Conservation (phyloP, 2,113 vertebrate species). For the Microtus montanus region DNA sequence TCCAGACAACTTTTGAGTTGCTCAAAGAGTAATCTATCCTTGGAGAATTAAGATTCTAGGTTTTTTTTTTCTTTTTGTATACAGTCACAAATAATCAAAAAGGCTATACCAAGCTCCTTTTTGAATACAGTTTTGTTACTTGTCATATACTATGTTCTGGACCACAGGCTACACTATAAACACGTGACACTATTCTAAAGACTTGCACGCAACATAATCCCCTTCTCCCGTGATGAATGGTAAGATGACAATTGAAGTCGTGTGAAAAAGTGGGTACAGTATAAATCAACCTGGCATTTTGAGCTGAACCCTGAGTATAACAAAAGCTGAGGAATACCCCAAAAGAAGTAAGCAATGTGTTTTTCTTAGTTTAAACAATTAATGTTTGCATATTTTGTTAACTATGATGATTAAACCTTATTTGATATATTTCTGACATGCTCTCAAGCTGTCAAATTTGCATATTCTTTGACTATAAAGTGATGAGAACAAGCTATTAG, state of each 20-base stretch:
- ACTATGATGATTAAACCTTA: background rate
- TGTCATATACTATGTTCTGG: background rate
- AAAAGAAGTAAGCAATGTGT: background rate
- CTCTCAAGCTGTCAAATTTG: background rate
- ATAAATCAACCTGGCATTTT: background rate
- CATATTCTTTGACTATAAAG: background rate
- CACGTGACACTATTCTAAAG: background rate
- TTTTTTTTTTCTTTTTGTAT: background rate
- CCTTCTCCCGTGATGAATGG: background rate
- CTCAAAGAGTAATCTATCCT: background rate
- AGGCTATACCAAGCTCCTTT: accelerated
- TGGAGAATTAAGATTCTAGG: background rate
- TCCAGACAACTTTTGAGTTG: background rate
- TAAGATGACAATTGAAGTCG: background rate
- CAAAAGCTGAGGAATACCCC: background rate
- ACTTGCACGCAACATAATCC: background rate
- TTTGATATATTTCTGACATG: background rate
- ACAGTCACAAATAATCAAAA: background rate
- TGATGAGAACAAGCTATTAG: background rate
- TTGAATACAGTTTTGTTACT: background rate
- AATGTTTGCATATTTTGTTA: background rate
- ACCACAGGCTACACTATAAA: background rate
- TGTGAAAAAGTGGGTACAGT: background rate
- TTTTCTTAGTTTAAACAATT: background rate
- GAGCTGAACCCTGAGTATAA: background rate